Evolutionary conservation across 1,140 invertebrate species (phyloP).

Genomic region (Danaus melanippus): DNA sequence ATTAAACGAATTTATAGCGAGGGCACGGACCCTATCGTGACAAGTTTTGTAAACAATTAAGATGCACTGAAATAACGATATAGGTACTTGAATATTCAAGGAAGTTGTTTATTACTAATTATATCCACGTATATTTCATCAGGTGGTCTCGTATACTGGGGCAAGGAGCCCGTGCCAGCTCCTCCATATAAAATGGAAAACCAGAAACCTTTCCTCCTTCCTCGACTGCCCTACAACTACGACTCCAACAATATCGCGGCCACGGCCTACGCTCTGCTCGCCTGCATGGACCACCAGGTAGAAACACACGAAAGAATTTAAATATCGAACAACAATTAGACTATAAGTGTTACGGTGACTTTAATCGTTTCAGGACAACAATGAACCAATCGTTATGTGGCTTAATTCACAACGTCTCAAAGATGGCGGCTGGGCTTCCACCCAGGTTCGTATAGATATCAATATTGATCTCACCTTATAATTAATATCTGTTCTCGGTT

Average conservation of each 20-base stretch:
- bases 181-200: conserved; percentile 90
- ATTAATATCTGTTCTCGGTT: too few species aligned
- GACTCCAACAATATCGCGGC: conserved; percentile 94
- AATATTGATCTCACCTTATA: too few species aligned
- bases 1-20: too few species aligned
- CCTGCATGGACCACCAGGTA: conserved; percentile 85
- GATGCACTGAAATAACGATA: too few species aligned
- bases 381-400: conserved; percentile 93
- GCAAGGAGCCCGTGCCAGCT: conserved; percentile 80
- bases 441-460: conserved; percentile 75
- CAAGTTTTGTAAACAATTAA: too few species aligned
- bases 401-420: conserved; percentile 91
- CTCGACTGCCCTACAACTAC: conserved; percentile 88
- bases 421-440: conserved; percentile 96
- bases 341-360: too few species aligned
- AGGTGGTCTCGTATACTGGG: conserved; percentile 90
- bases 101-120: too few species aligned
- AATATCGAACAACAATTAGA: not conserved
- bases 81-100: too few species aligned
- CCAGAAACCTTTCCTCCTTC: conserved; percentile 91
- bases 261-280: conserved; percentile 92
- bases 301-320: not conserved
- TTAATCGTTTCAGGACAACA: conserved; percentile 72
- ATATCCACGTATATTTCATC: conserved; percentile 4
- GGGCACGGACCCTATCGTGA: too few species aligned